Conservation (phyloP, 2,888 invertebrate genomes). For the Microctonus aethiopoides region DNA sequence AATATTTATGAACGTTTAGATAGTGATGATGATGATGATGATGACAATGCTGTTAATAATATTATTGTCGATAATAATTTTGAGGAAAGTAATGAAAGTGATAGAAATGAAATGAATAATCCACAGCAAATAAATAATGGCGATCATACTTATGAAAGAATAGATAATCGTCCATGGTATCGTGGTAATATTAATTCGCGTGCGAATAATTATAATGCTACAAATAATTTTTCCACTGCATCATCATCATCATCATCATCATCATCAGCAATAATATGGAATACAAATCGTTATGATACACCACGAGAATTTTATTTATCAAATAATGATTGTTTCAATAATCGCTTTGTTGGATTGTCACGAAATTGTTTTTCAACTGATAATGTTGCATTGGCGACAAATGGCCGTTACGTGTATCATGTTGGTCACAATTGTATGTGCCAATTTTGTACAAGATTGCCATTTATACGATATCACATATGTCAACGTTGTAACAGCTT, state of each 20-base stretch:
- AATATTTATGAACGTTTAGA: slow-evolving; percentile 66
- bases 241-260: not conserved
- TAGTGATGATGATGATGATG: slow-evolving; percentile 64
- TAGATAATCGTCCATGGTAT: slow-evolving; percentile 54
- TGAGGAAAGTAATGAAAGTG: slow-evolving; percentile 27
- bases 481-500: slow-evolving; percentile 59
- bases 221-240: slow-evolving; percentile 42
- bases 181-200: slow-evolving; percentile 43
- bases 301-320: slow-evolving; percentile 53
- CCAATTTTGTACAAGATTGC: slow-evolving; percentile 50
- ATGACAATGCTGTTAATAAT: slow-evolving; percentile 68
- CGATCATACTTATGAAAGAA: slow-evolving; percentile 60
- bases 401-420: slow-evolving; percentile 53
- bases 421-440: slow-evolving; percentile 56
- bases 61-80: slow-evolving; percentile 25
- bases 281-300: slow-evolving; percentile 51
- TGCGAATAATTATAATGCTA: slow-evolving; percentile 31
- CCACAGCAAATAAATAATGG: slow-evolving; percentile 37
- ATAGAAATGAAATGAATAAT: slow-evolving; percentile 33
- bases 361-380: slow-evolving; percentile 64
- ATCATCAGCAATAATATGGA: slow-evolving; percentile 45
- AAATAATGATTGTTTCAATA: slow-evolving; percentile 53
- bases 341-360: slow-evolving; percentile 53
- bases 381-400: slow-evolving; percentile 58
- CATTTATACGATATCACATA: slow-evolving; percentile 50